Percentiles rank a stretch among this genome's conserved stretches.
phyloP scores from a whole-genome alignment of 2,888 invertebrate genomes.

The Harpalus rufipes region DNA sequence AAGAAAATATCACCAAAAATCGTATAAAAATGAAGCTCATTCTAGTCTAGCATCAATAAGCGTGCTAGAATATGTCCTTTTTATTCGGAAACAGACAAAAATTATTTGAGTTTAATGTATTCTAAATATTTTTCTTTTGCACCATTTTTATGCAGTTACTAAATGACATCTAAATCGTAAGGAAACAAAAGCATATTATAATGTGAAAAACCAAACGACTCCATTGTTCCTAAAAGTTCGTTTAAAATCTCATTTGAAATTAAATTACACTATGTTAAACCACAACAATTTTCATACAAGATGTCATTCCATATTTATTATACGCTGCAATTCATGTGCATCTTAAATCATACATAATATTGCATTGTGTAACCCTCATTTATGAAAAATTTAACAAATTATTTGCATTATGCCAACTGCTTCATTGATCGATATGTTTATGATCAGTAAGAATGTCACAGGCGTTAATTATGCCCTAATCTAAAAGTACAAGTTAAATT shows the following conservation, averaged over 20 bases:
- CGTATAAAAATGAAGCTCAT: too few relatives aligned
- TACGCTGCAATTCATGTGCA: conserved; percentile 1
- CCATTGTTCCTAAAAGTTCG: conserved; percentile 10
- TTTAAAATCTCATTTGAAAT: conserved; percentile 24
- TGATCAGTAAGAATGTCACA: conserved; percentile 2
- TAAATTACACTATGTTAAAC: neutral
- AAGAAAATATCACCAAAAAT: too few relatives aligned
- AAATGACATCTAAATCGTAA: neutral
- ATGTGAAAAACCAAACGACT: conserved; percentile 6
- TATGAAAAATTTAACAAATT: neutral
- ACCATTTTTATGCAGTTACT: neutral
- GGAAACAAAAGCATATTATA: neutral
- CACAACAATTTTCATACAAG: conserved; percentile 3
- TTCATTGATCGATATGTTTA: neutral
- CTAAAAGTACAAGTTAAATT: conserved; percentile 22
- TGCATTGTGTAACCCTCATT: conserved; percentile 25
- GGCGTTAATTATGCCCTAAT: conserved; percentile 1
- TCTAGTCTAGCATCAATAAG: too few relatives aligned
- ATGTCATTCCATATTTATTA: conserved; percentile 19
- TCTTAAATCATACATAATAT: conserved; percentile 1
- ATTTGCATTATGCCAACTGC: conserved; percentile 12
- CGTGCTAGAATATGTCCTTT: too few relatives aligned
- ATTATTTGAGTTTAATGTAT: neutral
- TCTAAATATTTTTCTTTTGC: neutral
- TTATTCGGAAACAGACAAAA: too few relatives aligned